A percentile compares a stretch with the other conserved stretches of the same genome.
Conservation (phyloP, 2,797 vertebrate genomes). For the Enteromius radiatus region DNA sequence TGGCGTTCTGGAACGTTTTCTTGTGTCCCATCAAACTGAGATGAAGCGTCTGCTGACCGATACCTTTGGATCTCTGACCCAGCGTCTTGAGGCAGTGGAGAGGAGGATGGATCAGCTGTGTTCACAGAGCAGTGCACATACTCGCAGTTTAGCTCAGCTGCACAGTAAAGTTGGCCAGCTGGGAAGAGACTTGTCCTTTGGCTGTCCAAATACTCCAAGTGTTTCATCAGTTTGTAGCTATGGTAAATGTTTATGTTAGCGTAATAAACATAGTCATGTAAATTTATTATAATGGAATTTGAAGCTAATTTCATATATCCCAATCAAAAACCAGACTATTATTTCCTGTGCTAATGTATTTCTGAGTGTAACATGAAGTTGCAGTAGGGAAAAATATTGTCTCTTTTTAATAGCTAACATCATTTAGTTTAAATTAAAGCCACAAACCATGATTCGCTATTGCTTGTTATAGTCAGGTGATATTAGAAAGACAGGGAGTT, state of each 20-base stretch:
- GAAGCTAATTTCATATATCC: neutral
- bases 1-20: slow-evolving; percentile 62
- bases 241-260: slow-evolving; percentile 48
- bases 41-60: slow-evolving; percentile 73
- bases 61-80: slow-evolving; percentile 69
- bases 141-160: slow-evolving; percentile 58
- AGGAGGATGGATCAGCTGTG: slow-evolving; percentile 64
- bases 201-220: slow-evolving; percentile 2
- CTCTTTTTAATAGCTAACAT: neutral
- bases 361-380: neutral
- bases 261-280: neutral
- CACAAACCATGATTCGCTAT: neutral
- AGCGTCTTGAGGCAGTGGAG: slow-evolving; percentile 74
- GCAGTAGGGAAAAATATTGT: neutral
- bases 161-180: slow-evolving; percentile 56
- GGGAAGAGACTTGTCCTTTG: slow-evolving; percentile 37
- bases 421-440: neutral
- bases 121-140: slow-evolving; percentile 57
- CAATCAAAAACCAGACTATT: neutral
- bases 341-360: neutral
- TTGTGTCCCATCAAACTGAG: slow-evolving; percentile 75
- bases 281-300: neutral
- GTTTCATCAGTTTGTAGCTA: neutral
- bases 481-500: neutral
- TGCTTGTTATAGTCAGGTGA: neutral